A percentile compares a stretch with the other conserved stretches of the same genome.
Evolutionary conservation across 2,113 vertebrate species (phyloP).

Genomic region (Lycaon pictus): DNA sequence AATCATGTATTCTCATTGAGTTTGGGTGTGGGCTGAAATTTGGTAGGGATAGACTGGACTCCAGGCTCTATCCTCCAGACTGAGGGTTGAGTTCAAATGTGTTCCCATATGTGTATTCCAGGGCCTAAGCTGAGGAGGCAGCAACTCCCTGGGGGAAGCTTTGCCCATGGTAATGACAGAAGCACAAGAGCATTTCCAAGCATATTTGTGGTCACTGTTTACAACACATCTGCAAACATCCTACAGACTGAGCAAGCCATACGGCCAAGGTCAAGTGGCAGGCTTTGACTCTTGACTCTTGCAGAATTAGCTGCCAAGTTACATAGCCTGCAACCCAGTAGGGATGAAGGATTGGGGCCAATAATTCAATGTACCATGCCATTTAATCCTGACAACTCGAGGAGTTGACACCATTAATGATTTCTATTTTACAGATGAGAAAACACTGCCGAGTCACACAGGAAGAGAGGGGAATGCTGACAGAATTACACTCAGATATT

Average conservation of each 20-base stretch:
- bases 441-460: background rate
- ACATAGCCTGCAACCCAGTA: too few species aligned
- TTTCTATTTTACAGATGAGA: background rate
- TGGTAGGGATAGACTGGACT: background rate
- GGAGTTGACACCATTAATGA: background rate
- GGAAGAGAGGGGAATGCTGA: too few species aligned
- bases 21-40: background rate
- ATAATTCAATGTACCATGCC: background rate
- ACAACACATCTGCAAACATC: background rate
- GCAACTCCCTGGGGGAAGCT: too few species aligned
- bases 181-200: background rate
- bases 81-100: background rate
- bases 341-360: background rate
- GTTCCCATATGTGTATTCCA: background rate
- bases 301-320: background rate
- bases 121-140: background rate
- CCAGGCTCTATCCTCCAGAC: background rate
- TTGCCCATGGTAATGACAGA: background rate
- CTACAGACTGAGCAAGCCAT: background rate
- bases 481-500: background rate
- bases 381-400: background rate
- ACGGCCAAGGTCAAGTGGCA: background rate
- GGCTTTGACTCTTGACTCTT: background rate
- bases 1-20: background rate
- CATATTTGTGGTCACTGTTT: background rate